Evolutionary conservation across 2,113 vertebrate genomes (phyloP), one percentile per base, ranked within the genome.

Genomic region (Excalfactoria chinensis): DNA sequence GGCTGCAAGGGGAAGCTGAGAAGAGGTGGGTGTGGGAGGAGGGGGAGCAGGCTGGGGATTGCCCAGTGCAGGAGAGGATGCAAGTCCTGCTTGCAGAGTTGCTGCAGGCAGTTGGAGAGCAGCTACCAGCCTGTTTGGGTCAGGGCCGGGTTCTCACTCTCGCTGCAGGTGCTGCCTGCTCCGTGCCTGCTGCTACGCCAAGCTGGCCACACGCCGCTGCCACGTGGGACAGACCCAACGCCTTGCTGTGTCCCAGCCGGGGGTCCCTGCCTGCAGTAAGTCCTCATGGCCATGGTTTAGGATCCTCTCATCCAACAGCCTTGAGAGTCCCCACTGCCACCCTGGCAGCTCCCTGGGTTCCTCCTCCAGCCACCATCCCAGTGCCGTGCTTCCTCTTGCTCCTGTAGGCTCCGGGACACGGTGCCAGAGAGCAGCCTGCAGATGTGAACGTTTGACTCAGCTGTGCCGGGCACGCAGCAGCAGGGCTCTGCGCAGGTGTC

Each of bases 201-300:
- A 0, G 88, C 83, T 96, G 86, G 92, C 66, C 0, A 90, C 95
- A 6, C 76, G 56, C 20, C 88, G 71, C 0, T 96, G 96, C 87
- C 86, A 6, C 11, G 0, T 32, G 69, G 63, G 84, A 78, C 59
- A 67, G 0, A 7, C 1, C 2, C 86, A 11, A 66, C 86, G 55
- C 4, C 6, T 20, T 8, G 0, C 7, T 0, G 15, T 0, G 0
- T 1, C 48, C 19, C 7, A 1, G 32, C 4, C 60, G 3, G 37
- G 26, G 30, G 44, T 68, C 34, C 53, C 73, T 55, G 7, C 14
- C 32, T 96, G 96, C 84, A 26, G 96, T 96, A 81, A 96, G 96
- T 96, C 71, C 70, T 20, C 3, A 0, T 2, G 2, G 30, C 4
- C 1, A 0, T 1, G 1, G 7, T 34, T 23, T 3, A 8, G 28